These are phyloP conservation scores for Grammomys dolichurus DNA, from an alignment of 2,113 vertebrate species.

Conservation along the genomic window DNA sequence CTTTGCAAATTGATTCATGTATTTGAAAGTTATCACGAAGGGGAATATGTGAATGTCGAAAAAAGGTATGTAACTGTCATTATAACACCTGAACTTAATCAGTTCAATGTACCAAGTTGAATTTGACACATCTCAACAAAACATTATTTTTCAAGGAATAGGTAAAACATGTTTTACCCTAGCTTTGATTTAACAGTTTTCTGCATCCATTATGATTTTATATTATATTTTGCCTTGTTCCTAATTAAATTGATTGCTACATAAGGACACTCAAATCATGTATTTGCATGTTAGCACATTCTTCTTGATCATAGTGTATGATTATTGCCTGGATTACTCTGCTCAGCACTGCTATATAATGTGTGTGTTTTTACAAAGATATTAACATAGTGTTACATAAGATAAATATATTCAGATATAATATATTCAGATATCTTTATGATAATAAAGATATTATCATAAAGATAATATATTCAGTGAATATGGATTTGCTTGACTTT, in stretches of 20 bases:
- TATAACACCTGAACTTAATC: not conserved
- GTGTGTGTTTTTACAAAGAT: not conserved
- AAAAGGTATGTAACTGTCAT: not conserved
- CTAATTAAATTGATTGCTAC: slow-evolving; percentile 65
- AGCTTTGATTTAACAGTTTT: slow-evolving; percentile 22
- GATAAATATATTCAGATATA: not conserved
- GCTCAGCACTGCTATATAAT: not conserved
- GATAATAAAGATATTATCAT: no score
- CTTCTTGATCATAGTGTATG: not conserved
- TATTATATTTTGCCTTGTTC: not conserved
- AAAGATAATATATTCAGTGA: not conserved
- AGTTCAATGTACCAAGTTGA: slow-evolving; percentile 42
- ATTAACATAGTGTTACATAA: not conserved
- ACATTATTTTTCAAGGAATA: slow-evolving; percentile 57
- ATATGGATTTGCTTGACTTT: not conserved
- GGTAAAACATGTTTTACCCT: slow-evolving; percentile 29
- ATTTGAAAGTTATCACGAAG: slow-evolving; percentile 75
- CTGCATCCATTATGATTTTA: not conserved
- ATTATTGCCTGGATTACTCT: not conserved
- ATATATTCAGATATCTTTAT: no score
- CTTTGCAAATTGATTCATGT: slow-evolving; percentile 79
- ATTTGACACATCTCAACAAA: slow-evolving; percentile 20
- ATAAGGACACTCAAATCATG: not conserved
- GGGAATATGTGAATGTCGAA: not conserved
- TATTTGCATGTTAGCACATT: not conserved